Evolutionary conservation across 2,888 invertebrate genomes (phyloP).

Genomic region (Adineta ricciae): DNA sequence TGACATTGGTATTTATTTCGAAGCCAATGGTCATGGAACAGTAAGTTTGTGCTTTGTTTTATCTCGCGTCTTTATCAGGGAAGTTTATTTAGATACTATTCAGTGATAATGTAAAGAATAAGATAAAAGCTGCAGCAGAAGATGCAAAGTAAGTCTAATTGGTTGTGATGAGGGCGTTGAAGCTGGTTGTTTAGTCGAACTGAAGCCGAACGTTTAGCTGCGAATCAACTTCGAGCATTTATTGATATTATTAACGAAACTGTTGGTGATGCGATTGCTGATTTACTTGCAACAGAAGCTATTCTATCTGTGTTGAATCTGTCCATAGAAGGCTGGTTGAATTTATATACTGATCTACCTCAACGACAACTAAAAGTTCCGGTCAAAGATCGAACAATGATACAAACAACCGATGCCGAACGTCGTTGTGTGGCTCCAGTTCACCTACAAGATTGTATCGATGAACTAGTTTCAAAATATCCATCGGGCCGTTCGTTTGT

Average conservation of each 20-base stretch:
- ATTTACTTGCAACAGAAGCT: slow-evolving; percentile 81
- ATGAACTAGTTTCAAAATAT: slow-evolving; percentile 29
- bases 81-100: slow-evolving; percentile 57
- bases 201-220: background rate
- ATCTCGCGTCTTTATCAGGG: background rate
- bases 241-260: slow-evolving; percentile 39
- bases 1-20: slow-evolving; percentile 94
- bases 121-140: slow-evolving; percentile 53
- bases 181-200: background rate
- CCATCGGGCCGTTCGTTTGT: slow-evolving; percentile 3
- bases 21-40: slow-evolving; percentile 48
- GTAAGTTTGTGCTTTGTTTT: background rate
- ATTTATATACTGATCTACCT: slow-evolving; percentile 69
- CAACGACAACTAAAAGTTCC: slow-evolving; percentile 67
- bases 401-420: slow-evolving; percentile 78
- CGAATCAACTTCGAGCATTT: background rate
- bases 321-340: slow-evolving; percentile 68
- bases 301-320: slow-evolving; percentile 66
- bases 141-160: slow-evolving; percentile 48
- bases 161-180: background rate
- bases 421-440: slow-evolving; percentile 67
- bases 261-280: slow-evolving; percentile 89
- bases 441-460: slow-evolving; percentile 30
- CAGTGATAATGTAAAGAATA: slow-evolving; percentile 58
- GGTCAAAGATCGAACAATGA: slow-evolving; percentile 67